Conservation (phyloP, 2,797 vertebrate genomes). For the Mycteria americana region DNA sequence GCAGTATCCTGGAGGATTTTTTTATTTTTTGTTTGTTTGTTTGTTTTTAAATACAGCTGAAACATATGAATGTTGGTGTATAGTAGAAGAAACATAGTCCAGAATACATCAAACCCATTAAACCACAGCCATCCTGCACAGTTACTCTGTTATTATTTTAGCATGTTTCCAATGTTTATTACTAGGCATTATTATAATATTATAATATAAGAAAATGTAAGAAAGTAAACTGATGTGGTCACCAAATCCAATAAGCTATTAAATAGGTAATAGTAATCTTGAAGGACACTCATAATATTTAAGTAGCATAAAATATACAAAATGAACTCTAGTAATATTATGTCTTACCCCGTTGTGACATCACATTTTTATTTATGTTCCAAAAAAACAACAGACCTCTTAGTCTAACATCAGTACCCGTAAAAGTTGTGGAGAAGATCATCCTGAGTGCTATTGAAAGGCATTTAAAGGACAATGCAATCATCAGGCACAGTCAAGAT, state of each 20-base stretch:
- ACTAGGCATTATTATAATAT: background rate
- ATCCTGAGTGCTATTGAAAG: background rate
- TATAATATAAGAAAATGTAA: background rate
- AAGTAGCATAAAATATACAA: slow-evolving; percentile 12
- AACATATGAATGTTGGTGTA: background rate
- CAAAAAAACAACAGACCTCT: background rate
- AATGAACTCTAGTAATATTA: background rate
- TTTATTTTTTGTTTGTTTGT: background rate
- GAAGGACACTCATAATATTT: slow-evolving; percentile 12
- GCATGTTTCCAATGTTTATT: background rate
- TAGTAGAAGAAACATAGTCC: background rate
- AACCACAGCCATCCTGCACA: background rate
- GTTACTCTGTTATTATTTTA: background rate
- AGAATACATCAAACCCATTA: background rate
- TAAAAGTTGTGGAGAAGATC: background rate
- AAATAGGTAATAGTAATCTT: slow-evolving; percentile 27
- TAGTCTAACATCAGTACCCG: background rate
- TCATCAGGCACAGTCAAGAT: background rate
- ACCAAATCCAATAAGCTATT: slow-evolving; percentile 30
- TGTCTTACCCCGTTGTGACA: background rate
- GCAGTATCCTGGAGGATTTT: background rate
- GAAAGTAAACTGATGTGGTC: background rate
- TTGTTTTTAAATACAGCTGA: background rate
- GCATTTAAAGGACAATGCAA: background rate
- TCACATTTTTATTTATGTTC: background rate